Evolutionary conservation across 2,888 invertebrate species (phyloP).

Genomic region (Drosophila pseudotakahashii): DNA sequence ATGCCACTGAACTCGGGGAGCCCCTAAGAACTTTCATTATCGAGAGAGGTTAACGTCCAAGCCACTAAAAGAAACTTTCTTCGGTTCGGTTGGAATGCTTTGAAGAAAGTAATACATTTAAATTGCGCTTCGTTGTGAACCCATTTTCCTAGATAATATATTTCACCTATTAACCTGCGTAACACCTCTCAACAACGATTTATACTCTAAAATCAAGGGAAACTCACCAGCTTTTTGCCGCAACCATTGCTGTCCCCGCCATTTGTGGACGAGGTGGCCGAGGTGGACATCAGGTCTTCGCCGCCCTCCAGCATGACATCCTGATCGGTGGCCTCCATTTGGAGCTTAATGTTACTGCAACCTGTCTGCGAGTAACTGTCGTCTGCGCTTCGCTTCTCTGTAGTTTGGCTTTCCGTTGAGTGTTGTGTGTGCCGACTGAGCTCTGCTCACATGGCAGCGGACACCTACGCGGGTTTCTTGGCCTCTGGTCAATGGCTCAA

Average conservation of each 20-base stretch:
- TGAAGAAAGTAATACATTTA: too few species aligned
- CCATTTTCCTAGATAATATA: too few species aligned
- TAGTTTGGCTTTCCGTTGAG: slow-evolving; percentile 25
- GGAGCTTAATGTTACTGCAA: slow-evolving; percentile 10
- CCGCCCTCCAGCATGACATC: slow-evolving; percentile 58
- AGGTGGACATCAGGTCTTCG: slow-evolving; percentile 79
- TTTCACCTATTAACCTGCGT: too few species aligned
- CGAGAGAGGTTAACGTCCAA: too few species aligned
- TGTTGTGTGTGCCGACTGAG: slow-evolving; percentile 15
- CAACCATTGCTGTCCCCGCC: slow-evolving; percentile 70
- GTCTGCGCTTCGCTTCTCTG: slow-evolving; percentile 1
- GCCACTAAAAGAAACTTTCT: too few species aligned
- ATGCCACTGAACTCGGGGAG: slow-evolving; percentile 29
- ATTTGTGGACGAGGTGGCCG: slow-evolving; percentile 72
- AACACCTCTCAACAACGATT: too few species aligned
- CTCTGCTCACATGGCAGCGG: slow-evolving; percentile 40
- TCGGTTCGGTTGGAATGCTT: too few species aligned
- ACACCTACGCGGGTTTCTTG: slow-evolving; percentile 38
- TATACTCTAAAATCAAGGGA: too few species aligned
- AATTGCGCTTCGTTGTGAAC: too few species aligned
- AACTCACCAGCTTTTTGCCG: slow-evolving; percentile 74
- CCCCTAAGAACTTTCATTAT: neutral
- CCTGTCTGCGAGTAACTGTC: slow-evolving; percentile 12
- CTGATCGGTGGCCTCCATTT: slow-evolving; percentile 68
- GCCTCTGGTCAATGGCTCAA: slow-evolving; percentile 18